Base-by-base conservation (phyloP, 2,888 invertebrate genomes). In the Lasioglossum villosulum region DNA sequence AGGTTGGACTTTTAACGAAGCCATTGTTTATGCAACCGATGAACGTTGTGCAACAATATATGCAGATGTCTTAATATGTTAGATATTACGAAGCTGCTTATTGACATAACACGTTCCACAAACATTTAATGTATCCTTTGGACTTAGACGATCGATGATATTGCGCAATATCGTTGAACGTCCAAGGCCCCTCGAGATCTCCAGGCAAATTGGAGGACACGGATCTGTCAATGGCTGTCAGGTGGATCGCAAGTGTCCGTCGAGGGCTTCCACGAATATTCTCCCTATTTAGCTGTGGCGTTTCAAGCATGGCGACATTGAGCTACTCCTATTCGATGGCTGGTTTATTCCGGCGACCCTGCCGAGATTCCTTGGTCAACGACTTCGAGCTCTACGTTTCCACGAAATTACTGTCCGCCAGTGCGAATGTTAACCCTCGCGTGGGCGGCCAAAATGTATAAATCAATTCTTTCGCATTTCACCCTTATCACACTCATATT, bases 231-330 rank as follows among this genome's bases (percentile, higher is more conserved):
- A 68, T 68, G 37, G 19, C n/a, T 10, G 34, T 37, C 68, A 12
- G 23, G 4, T 68, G 34, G 23, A 68, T 37, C 68, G 12, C 68
- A 68, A 68, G 68, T 39, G n/a, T 68, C 37, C n/a, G 68, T 4
- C 68, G 23, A 68, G 68, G 23, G 37, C 37, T 76, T 66, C 76
- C 34, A 63, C 37, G 59, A 39, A 27, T 39, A 75, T 63, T 70
- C 39, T 42, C 45, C 63, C 48, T 48, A 70, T 37, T 77, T 37
- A 68, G 45, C 42, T 19, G 23, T n/a, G 34, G 52, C 45, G 27
- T 56, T 52, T 83, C 76, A 66, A 66, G 48, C 42, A 52, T 16
- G 45, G 10, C 75, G 84, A 78, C 84, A 84, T 84, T 84, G 84
- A 84, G 66, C 84, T 78, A 75, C 71, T 48, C 75, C 56, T 34